These are phyloP conservation scores for Lutjanus erythropterus DNA, from an alignment of 2,113 vertebrate species.

Conservation along the genomic window DNA sequence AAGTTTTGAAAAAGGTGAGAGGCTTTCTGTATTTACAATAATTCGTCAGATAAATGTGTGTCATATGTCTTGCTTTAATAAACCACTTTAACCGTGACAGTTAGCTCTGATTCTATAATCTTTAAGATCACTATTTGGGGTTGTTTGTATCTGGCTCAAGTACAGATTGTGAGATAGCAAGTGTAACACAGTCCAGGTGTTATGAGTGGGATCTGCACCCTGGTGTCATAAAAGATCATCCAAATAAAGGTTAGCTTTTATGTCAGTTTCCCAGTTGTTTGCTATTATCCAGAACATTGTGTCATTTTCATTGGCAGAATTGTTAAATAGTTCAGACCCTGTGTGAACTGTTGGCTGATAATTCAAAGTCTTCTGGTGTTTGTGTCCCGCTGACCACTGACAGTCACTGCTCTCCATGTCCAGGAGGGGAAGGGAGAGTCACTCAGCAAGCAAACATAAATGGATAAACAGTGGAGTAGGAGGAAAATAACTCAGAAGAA, in stretches of 20 bases:
- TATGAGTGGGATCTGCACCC: background rate
- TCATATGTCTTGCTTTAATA: background rate
- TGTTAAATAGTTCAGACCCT: constrained; percentile 13
- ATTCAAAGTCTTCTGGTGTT: constrained; percentile 43
- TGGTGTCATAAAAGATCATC: constrained; percentile 3
- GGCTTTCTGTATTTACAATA: background rate
- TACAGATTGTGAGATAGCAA: background rate
- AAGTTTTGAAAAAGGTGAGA: background rate
- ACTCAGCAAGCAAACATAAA: constrained; percentile 18
- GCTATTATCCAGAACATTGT: background rate
- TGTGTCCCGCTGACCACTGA: constrained; percentile 26
- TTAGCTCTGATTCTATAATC: background rate
- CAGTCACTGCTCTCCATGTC: constrained; percentile 6
- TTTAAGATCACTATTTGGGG: background rate
- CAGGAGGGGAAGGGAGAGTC: background rate
- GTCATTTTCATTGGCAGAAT: constrained; percentile 35
- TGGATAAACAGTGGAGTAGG: constrained; percentile 13
- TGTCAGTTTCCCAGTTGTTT: constrained; percentile 28
- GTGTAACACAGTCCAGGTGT: background rate
- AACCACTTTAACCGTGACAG: too few species aligned
- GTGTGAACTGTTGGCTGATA: constrained; percentile 23
- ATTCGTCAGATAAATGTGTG: background rate
- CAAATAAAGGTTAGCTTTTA: constrained; percentile 18
- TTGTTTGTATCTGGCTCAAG: background rate
- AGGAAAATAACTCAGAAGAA: background rate